Evolutionary conservation across 2,888 invertebrate species (phyloP).

Genomic region (Eupeodes luniger): DNA sequence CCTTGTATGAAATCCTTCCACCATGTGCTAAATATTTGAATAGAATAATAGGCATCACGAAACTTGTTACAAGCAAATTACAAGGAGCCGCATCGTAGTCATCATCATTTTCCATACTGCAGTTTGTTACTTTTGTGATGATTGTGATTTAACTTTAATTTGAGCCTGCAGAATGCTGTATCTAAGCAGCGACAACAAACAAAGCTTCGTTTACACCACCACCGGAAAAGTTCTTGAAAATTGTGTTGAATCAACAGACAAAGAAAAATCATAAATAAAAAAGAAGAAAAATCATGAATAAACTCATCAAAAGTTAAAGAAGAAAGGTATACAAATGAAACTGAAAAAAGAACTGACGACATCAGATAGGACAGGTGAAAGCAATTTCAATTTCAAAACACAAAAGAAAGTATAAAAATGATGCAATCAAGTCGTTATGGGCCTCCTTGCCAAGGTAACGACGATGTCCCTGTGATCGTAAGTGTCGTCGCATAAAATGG

Average conservation of each 20-base stretch:
- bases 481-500: slow-evolving; percentile 12
- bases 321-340: background rate
- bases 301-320: slow-evolving; percentile 43
- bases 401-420: slow-evolving; percentile 16
- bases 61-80: slow-evolving; percentile 56
- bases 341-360: background rate
- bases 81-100: slow-evolving; percentile 15
- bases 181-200: slow-evolving; percentile 16
- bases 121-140: slow-evolving; percentile 9
- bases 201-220: background rate
- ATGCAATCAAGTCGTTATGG: slow-evolving; percentile 40
- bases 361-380: background rate
- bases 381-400: slow-evolving; percentile 25
- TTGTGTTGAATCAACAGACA: background rate
- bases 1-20: background rate
- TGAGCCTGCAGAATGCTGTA: background rate
- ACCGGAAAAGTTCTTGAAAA: slow-evolving; percentile 22
- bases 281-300: background rate
- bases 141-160: slow-evolving; percentile 16
- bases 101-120: background rate
- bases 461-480: background rate
- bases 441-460: background rate
- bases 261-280: background rate
- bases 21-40: slow-evolving; percentile 58
- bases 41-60: slow-evolving; percentile 39